Percentiles rank a stretch among this genome's conserved stretches.
phyloP scores from a whole-genome alignment of 1,140 invertebrate species.

The Homalodisca vitripennis region DNA sequence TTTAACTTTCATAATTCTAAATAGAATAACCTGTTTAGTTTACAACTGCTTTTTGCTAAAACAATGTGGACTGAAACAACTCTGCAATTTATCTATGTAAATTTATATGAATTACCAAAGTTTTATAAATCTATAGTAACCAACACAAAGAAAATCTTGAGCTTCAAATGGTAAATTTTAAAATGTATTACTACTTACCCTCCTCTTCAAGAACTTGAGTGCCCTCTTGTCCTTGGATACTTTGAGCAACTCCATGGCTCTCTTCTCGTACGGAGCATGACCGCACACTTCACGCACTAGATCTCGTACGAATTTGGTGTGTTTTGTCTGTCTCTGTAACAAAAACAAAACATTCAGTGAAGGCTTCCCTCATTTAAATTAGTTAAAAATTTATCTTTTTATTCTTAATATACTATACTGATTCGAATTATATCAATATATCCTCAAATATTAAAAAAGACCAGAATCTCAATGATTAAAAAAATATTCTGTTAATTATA shows the following conservation, averaged over 20 bases:
- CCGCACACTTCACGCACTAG: conserved; percentile 95
- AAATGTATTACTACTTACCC: conserved; percentile 58
- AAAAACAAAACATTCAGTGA: conserved; percentile 28
- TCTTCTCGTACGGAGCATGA: conserved; percentile 97
- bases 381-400: not conserved
- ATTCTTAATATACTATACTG: not conserved
- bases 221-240: conserved; percentile 98
- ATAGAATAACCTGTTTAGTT: too few relatives aligned
- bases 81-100: too few relatives aligned
- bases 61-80: too few relatives aligned
- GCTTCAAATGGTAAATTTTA: not conserved
- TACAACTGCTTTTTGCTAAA: too few relatives aligned
- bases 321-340: conserved; percentile 83
- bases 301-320: conserved; percentile 94
- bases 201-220: conserved; percentile 96
- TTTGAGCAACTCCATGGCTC: conserved; percentile 98
- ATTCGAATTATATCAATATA: too few relatives aligned
- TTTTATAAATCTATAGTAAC: too few relatives aligned
- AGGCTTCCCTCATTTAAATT: not conserved
- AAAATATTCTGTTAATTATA: too few relatives aligned
- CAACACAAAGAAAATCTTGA: too few relatives aligned
- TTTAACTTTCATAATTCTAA: too few relatives aligned
- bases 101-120: too few relatives aligned
- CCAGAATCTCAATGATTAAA: too few relatives aligned
- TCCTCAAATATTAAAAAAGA: too few relatives aligned